Evolutionary conservation across 64 coral and sea anemone genomes (phyloP), one percentile per base, ranked within the genome.

Genomic region (Hydrozoanthus tunicans): DNA sequence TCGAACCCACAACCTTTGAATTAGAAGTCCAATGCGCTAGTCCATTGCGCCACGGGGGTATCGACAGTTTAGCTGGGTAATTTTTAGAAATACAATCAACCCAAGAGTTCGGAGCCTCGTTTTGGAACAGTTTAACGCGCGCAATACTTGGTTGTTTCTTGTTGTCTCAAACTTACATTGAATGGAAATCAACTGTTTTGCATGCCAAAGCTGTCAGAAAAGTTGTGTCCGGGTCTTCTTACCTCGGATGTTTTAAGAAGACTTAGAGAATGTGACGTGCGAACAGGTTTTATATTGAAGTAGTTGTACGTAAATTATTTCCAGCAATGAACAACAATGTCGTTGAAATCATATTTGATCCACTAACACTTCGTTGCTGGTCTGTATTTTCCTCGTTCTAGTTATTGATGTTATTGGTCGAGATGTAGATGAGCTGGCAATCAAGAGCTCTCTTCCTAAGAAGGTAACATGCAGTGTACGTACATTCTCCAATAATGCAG

Each of bases 151-250:
- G 10, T 9, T 7, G 24, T 26, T 75, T 10, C 10, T 75, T 75
- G 72, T 0, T 64, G 0, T 64, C 62, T 64, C 13, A 9, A 9
- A 9, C 62, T 7, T 64, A 9, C 13, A 64, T 64, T 9, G 62
- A 9, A 7, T 64, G 6, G 66, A 23, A 67, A 9, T n/a, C 64
- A 67, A n/a, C 65, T 13, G 2, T 10, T 59, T 65, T 68, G 23
- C 23, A 88, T 88, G 84, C 56, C 84, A 25, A 88, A 54, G 55
- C 84, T 88, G 20, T 59, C 84, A 23, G 69, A 73, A 88, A 73
- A 88, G 56, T 55, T 75, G 13, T 88, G 84, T 3, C 84, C 84
- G 55, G 69, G 84, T 75, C 67, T 88, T 43, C 60, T 88, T 53
- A 88, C 84, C 6, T 59, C 54, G 12, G 68, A 88, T 43, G 55